Evolutionary conservation across 30 jellyfish, hydroid and myxozoan genomes (phyloP), one percentile per base, ranked within the genome.

Genomic region (Phacellophora camtschatica): DNA sequence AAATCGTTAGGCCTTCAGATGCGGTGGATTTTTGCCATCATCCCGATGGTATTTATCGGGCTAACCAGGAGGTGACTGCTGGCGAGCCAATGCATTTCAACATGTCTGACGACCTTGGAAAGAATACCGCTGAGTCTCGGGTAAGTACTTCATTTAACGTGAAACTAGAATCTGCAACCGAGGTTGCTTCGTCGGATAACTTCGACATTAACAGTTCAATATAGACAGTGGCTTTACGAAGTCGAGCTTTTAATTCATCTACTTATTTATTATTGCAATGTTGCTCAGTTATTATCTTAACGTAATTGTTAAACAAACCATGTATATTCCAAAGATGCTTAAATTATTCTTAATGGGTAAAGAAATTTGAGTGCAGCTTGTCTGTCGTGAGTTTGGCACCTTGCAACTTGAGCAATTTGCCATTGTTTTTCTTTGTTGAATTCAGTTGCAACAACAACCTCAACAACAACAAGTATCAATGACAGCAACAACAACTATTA

Each of bases 301-400:
- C 84, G 84, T 71, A 71, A 71, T 71, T 71, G 50, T 41, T 27
- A 53, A 50, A 71, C 62, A 10, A 45, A 71, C 46, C 84, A 31
- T 78, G 90, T 78, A 78, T 78, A 78, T 78, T 78, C 90, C 19
- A 54, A 78, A 78, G 61, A 46, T 55, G 82, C 90, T 62, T 78
- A 78, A 78, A 53, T 78, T 78, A 78, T 78, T 78, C n/a, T 45
- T 62, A 45, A 45, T 56, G 84, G 84, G 84, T 71, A 71, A 45
- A 71, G 72, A 71, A n/a, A 25, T 71, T 71, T 16, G 20, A 51
- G 43, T 48, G 29, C 39, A 7, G 50, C 29, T 43, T 30, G 71
- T 58, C 68, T 5, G 58, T 56, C n/a, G 4, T 61, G 74, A 30
- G 22, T 12, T 49, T 32, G 39, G 48, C 32, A 27, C 13, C 20